Evolutionary conservation across 2,888 invertebrate genomes (phyloP).

Genomic region (Nomada flava): DNA sequence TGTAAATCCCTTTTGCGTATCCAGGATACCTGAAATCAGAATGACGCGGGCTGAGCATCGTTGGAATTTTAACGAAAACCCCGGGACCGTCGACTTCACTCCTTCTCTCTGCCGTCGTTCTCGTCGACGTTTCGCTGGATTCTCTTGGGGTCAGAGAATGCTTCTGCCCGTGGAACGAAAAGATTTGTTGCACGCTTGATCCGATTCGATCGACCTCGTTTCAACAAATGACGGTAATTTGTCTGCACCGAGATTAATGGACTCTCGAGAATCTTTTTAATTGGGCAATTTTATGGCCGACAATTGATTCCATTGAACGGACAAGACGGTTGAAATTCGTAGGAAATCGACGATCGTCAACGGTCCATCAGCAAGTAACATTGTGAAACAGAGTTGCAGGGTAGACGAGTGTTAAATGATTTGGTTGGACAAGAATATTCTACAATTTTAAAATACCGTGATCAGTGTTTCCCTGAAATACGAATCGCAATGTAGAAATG

Average conservation of each 20-base stretch:
- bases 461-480: not conserved
- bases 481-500: not conserved
- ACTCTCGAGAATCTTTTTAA: not conserved
- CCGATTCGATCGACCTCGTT: conserved; percentile 40
- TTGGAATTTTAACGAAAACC: conserved; percentile 19
- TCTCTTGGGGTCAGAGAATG: not conserved
- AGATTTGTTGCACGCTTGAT: not conserved
- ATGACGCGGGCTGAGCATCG: conserved; percentile 15
- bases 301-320: not conserved
- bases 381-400: not conserved
- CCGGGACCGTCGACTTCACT: not conserved
- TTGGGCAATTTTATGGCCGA: conserved; percentile 5
- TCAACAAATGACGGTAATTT: conserved; percentile 47
- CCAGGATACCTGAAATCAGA: conserved; percentile 89
- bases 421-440: too few species aligned
- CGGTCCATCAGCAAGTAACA: not conserved
- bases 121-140: not conserved
- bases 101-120: not conserved
- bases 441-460: not conserved
- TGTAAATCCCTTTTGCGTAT: conserved; percentile 93
- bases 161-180: conserved; percentile 9
- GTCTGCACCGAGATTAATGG: conserved; percentile 33
- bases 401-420: not conserved
- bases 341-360: not conserved
- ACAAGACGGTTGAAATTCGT: not conserved